These are phyloP conservation scores for Otocyon megalotis DNA, from an alignment of 2,113 vertebrate genomes.

Conservation along the genomic window DNA sequence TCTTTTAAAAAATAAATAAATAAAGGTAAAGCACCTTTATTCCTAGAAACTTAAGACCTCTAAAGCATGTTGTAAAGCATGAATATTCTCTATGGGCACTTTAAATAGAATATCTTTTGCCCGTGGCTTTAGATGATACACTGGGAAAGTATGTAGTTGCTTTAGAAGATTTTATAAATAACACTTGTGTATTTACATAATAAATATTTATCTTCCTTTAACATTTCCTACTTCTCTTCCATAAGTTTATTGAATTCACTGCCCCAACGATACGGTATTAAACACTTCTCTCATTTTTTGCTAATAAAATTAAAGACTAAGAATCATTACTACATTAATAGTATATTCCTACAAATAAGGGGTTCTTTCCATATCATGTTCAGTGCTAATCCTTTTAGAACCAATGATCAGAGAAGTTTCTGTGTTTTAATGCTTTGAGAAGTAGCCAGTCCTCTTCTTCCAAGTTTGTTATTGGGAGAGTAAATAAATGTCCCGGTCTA, in stretches of 20 bases:
- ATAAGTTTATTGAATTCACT: neutral
- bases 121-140: neutral
- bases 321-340: neutral
- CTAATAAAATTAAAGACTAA: slow-evolving; percentile 28
- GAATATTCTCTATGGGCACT: neutral
- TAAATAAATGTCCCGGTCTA: neutral
- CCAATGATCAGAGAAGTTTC: neutral
- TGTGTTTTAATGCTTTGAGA: slow-evolving; percentile 22
- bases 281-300: neutral
- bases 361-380: neutral
- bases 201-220: slow-evolving; percentile 3
- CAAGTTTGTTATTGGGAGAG: neutral
- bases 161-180: slow-evolving; percentile 33
- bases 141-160: neutral
- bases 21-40: slow-evolving; percentile 13
- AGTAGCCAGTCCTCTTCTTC: slow-evolving; percentile 2
- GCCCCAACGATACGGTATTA: neutral
- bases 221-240: neutral
- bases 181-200: neutral
- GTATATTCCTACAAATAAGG: neutral
- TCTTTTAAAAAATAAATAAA: no score
- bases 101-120: neutral
- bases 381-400: neutral
- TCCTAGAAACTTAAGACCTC: slow-evolving; percentile 16
- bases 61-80: neutral